Conservation (phyloP, 2,113 vertebrate genomes). For the Cettia cetti region DNA sequence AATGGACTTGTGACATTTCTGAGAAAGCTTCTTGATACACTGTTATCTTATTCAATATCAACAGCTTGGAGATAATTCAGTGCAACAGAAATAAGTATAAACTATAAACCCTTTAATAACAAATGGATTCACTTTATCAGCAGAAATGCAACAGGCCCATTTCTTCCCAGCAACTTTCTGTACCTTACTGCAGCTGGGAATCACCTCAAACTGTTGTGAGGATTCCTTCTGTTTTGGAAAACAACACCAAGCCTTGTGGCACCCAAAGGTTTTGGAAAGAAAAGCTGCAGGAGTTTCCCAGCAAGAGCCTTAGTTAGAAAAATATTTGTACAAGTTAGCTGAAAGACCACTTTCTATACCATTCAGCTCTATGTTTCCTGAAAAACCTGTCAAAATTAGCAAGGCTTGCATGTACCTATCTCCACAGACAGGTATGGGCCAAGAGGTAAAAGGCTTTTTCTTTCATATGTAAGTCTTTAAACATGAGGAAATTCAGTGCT, state of each 20-base stretch:
- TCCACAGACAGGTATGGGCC: background rate
- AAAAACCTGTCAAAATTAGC: background rate
- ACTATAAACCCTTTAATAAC: background rate
- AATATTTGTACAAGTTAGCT: background rate
- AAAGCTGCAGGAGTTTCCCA: background rate
- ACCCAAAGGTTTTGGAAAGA: background rate
- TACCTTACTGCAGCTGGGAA: background rate
- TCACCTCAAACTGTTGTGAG: background rate
- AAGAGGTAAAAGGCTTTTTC: background rate
- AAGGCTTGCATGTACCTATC: background rate
- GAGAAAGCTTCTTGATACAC: background rate
- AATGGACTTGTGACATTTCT: background rate
- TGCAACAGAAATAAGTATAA: background rate
- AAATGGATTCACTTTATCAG: background rate
- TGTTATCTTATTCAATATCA: background rate
- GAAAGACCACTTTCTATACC: background rate
- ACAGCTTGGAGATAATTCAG: background rate
- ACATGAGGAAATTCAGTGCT: background rate
- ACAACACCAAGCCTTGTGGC: background rate
- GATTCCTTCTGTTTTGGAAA: background rate
- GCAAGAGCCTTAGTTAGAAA: background rate
- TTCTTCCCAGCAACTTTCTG: background rate
- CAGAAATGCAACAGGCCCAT: background rate
- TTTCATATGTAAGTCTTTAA: background rate
- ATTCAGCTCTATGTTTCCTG: background rate